Base-by-base conservation (phyloP, 2,113 vertebrate species). In the Zosterops borbonicus region DNA sequence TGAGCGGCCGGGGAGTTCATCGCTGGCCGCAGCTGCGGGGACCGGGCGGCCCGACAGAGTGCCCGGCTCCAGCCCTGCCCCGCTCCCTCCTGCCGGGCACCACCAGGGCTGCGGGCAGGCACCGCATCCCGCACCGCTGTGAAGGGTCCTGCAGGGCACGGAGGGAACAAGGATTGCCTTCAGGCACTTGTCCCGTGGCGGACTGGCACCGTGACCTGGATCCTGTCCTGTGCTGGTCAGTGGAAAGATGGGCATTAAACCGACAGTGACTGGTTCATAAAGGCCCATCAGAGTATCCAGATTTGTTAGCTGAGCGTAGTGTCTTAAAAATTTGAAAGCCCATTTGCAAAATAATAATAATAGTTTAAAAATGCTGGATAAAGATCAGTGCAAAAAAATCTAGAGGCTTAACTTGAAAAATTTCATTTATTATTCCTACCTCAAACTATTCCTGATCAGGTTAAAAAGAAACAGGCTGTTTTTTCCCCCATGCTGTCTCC, bases 241-340 rank as follows among this genome's bases (percentile, higher is more conserved):
- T 1, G 5, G 28, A 33, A n/a, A 70, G 47, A 39, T 12, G 19
- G 56, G 28, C 41, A 7, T 9, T 50, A 59, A 83, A 60, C 10
- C 0, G 2, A 29, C 25, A 25, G 35, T 11, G 17, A 6, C 7
- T 58, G 25, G 25, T 87, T 84, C 31, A 35, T 37, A 58, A 63
- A 19, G 1, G 3, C 12, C 20, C 0, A 0, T 33, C 29, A 37
- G n/a, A 47, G 9, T 47, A 65, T 31, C 27, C 1, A 2, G 28
- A 33, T 73, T 78, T 78, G 22, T 63, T 68, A 71, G 19, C 14
- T 33, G 27, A 76, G 21, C 2, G 5, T 35, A 52, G 33, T 5
- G 2, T 15, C 37, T 71, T 87, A 58, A 84, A 70, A 79, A 80
- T 20, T 16, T 29, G 39, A 5, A 46, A 89, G 7, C 3, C 25